Evolutionary conservation across 2,113 vertebrate genomes (phyloP).

Genomic region (Barnardius zonarius): DNA sequence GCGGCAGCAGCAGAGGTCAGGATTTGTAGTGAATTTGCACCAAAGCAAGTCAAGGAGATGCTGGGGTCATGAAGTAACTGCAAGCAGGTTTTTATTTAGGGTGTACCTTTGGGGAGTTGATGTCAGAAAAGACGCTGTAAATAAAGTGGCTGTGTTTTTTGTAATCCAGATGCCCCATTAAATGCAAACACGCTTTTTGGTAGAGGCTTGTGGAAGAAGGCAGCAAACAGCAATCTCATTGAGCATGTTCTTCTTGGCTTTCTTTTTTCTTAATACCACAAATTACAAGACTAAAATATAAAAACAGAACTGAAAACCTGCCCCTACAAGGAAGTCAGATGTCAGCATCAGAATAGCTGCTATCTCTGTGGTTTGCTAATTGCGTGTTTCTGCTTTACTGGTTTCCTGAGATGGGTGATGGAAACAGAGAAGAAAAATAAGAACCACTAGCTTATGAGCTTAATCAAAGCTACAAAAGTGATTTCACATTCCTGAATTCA

Average conservation of each 20-base stretch:
- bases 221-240: neutral
- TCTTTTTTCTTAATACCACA: neutral
- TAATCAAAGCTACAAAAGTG: neutral
- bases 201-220: neutral
- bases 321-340: conserved; percentile 13
- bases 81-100: neutral
- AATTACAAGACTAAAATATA: neutral
- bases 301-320: neutral
- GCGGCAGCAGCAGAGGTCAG: conserved; percentile 1
- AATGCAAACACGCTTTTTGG: neutral
- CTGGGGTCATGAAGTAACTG: neutral
- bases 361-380: conserved; percentile 53
- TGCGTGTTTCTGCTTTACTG: neutral
- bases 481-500: conserved; percentile 3
- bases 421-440: conserved; percentile 10
- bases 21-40: neutral
- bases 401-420: conserved; percentile 26
- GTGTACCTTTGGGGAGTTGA: neutral
- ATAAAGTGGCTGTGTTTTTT: neutral
- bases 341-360: neutral
- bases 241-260: neutral
- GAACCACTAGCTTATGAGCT: neutral
- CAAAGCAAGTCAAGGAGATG: conserved; percentile 4
- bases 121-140: neutral
- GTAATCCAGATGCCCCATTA: neutral